Base-by-base conservation (phyloP, 2,797 vertebrate species). In the Centroberyx gerrardi region DNA sequence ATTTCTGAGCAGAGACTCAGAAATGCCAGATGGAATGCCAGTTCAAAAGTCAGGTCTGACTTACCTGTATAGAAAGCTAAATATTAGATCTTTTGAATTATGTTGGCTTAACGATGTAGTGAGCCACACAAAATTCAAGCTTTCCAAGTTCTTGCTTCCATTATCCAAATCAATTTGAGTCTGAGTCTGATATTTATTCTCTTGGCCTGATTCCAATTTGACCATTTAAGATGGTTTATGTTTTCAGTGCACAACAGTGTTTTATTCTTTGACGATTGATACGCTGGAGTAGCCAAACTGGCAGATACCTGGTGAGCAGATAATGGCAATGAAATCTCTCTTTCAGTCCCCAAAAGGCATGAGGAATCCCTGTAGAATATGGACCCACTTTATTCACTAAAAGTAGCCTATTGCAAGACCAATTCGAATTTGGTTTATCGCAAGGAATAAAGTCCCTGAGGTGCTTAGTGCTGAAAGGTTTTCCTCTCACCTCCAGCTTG, bases 401-500 rank as follows among this genome's bases (percentile, higher is more conserved):
- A 80, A 28, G 22, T 22, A 22, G 22, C 22, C 62, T 63, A 65
- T 76, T 46, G 14, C 72, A 38, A 84, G 64, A 54, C 0, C 17
- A 22, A 68, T 58, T 65, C 1, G 72, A 61, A 52, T 71, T 28
- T 44, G 31, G 31, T 73, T 40, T 6, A 68, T 55, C 62, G n/a
- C 49, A 0, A 44, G 42, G 42, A 44, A 36, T 36, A 36, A 36
- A 78, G 60, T 42, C 53, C 38, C 18, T 0, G 52, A 76, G 64
- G 65, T 53, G 53, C 71, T 80, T 2, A 66, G n/a, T 54, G 77
- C 79, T 59, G 55, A 68, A 78, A 69, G 54, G 29, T 63, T 83
- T 83, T 64, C 38, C 53, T 68, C 64, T 75, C 67, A 82, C 42
- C 80, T 76, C 31, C 27, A 14, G 52, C 28, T 75, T 70, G 28